Evolutionary conservation across 2,888 invertebrate species (phyloP).

Genomic region (Idaea biselata): DNA sequence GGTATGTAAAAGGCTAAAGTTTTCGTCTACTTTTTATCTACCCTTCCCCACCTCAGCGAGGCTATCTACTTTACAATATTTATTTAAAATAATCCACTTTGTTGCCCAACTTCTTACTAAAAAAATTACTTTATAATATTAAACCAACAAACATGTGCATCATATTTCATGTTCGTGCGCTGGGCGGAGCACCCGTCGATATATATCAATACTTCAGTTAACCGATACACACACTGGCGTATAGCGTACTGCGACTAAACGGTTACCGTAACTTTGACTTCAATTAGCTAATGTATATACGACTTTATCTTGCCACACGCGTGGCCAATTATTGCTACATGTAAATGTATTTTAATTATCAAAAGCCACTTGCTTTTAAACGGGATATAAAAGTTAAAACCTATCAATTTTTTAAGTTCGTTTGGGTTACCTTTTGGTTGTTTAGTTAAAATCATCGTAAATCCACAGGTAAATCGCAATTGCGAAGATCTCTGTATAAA

Average conservation of each 20-base stretch:
- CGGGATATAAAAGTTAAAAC: too few relatives aligned
- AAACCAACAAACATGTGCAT: constrained; percentile 30
- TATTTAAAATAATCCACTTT: not conserved
- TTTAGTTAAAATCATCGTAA: too few relatives aligned
- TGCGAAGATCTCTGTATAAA: too few relatives aligned
- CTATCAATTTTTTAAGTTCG: too few relatives aligned
- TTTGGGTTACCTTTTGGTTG: too few relatives aligned
- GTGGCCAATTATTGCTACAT: constrained; percentile 8
- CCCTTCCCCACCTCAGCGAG: too few relatives aligned
- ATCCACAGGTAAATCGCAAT: too few relatives aligned
- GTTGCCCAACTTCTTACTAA: not conserved
- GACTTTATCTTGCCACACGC: constrained; percentile 40
- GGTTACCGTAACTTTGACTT: constrained; percentile 9
- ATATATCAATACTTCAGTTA: constrained; percentile 22
- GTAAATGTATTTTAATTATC: constrained; percentile 11
- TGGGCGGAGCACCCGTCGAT: constrained; percentile 28
- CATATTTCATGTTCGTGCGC: constrained; percentile 23
- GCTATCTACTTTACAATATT: not conserved
- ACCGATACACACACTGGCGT: not conserved
- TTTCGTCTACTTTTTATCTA: too few relatives aligned
- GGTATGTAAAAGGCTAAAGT: too few relatives aligned
- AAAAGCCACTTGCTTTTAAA: constrained; percentile 8
- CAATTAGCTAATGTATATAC: constrained; percentile 53
- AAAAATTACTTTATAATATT: constrained; percentile 7
- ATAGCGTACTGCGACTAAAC: not conserved